Percentiles rank a stretch among this genome's conserved stretches.
These are phyloP conservation scores for Ecliptopera silaceata DNA, from an alignment of 2,888 invertebrate species.

Conservation along the genomic window DNA sequence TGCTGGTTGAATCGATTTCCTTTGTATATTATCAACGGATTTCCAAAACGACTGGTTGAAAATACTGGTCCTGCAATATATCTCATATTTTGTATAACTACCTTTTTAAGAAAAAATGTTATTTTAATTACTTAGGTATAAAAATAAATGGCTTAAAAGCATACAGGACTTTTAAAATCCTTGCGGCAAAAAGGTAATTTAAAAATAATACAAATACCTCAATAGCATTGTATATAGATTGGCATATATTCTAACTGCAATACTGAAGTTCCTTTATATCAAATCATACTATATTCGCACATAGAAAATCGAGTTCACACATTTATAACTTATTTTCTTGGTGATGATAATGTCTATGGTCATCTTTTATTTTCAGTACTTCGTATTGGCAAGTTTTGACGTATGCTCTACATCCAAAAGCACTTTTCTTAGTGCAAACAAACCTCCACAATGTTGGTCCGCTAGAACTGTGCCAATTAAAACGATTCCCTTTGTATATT, in stretches of 20 bases:
- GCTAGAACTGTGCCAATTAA: conserved; percentile 33
- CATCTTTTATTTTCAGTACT: conserved; percentile 17
- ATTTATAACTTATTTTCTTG: neutral
- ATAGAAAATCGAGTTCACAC: neutral
- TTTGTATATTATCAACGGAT: conserved; percentile 42
- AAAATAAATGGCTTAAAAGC: too few species aligned
- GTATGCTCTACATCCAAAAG: conserved; percentile 10
- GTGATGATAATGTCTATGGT: conserved; percentile 16
- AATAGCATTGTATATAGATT: too few species aligned
- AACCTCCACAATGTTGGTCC: conserved; percentile 6
- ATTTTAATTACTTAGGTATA: too few species aligned
- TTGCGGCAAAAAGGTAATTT: too few species aligned
- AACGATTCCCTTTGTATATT: conserved; percentile 28
- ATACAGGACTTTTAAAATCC: too few species aligned
- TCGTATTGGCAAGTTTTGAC: conserved; percentile 9
- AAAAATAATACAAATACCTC: too few species aligned
- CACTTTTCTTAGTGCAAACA: conserved; percentile 9
- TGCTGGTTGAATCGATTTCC: conserved; percentile 25
- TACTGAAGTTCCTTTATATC: too few species aligned
- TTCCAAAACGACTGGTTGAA: conserved; percentile 50
- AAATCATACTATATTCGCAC: too few species aligned
- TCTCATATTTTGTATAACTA: neutral
- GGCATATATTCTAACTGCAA: too few species aligned
- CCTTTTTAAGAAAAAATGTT: too few species aligned
- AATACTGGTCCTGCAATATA: conserved; percentile 19